Evolutionary conservation across 2,113 vertebrate genomes (phyloP).

Genomic region (Callospermophilus lateralis): DNA sequence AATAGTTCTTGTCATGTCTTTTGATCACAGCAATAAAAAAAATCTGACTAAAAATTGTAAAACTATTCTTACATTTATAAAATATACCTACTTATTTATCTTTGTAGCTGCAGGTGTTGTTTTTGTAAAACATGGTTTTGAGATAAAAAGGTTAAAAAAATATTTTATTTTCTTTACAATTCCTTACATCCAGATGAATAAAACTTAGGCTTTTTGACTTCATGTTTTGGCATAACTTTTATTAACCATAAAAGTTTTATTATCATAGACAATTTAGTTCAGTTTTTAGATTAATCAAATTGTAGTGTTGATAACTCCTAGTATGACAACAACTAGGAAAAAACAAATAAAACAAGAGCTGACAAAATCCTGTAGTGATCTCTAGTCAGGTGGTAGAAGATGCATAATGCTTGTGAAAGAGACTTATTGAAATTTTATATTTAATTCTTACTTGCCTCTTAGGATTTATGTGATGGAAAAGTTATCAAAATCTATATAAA

Average conservation of each 20-base stretch:
- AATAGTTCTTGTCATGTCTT: no score
- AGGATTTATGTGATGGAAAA: conserved; percentile 52
- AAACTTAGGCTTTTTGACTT: not conserved
- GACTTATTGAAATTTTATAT: not conserved
- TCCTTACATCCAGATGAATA: not conserved
- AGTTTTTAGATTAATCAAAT: not conserved
- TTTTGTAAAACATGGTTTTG: not conserved
- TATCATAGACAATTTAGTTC: conserved; percentile 37
- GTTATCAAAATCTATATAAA: conserved; percentile 9
- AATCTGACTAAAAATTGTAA: no score
- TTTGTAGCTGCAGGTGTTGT: not conserved
- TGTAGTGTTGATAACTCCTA: conserved; percentile 29
- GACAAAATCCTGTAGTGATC: not conserved
- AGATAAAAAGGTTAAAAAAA: not conserved
- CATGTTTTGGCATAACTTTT: conserved; percentile 51
- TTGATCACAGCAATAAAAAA: no score
- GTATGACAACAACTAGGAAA: not conserved
- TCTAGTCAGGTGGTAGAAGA: not conserved
- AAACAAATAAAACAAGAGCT: conserved; percentile 3
- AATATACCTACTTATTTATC: not conserved
- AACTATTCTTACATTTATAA: not conserved
- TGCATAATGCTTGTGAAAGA: conserved; percentile 31
- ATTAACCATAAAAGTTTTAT: no score
- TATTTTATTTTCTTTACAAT: not conserved
- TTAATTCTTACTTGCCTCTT: conserved; percentile 48